Evolutionary conservation across 1,140 invertebrate species (phyloP).

Genomic region (Potamilus streckersoni): DNA sequence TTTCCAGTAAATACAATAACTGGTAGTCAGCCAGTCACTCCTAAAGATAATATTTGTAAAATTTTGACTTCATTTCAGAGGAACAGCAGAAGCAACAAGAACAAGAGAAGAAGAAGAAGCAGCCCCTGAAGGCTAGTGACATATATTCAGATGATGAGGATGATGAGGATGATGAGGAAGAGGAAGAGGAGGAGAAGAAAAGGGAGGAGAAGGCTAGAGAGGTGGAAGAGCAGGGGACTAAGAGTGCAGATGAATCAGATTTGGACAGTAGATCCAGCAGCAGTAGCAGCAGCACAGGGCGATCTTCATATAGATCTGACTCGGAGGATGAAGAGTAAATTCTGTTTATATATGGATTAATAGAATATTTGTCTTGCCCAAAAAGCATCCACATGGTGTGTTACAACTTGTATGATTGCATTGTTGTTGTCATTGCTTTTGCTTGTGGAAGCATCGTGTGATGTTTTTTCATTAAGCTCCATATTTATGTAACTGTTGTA

Average conservation of each 20-base stretch:
- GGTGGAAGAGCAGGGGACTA: slow-evolving; percentile 27
- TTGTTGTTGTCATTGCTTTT: too few species aligned
- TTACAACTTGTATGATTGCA: too few species aligned
- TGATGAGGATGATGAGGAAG: slow-evolving; percentile 68
- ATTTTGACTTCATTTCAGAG: slow-evolving; percentile 33
- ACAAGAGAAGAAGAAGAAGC: slow-evolving; percentile 72
- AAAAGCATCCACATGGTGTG: too few species aligned
- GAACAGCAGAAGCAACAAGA: slow-evolving; percentile 69
- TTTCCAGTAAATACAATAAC: too few species aligned
- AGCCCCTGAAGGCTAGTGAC: slow-evolving; percentile 90
- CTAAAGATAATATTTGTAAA: too few species aligned
- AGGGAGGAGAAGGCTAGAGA: slow-evolving; percentile 29
- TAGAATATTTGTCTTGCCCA: too few species aligned
- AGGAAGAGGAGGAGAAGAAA: slow-evolving; percentile 48
- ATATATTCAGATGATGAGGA: slow-evolving; percentile 96
- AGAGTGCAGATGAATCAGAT: slow-evolving; percentile 44
- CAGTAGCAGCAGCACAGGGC: slow-evolving; percentile 20
- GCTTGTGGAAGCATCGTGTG: too few species aligned
- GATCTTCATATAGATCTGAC: slow-evolving; percentile 51
- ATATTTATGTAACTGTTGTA: too few species aligned
- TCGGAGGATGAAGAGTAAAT: slow-evolving; percentile 56
- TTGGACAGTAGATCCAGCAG: slow-evolving; percentile 50
- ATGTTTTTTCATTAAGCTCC: too few species aligned
- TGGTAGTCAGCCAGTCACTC: too few species aligned
- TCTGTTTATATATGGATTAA: neutral